Base-by-base conservation (phyloP, 2,888 invertebrate genomes). In the Scaptomyza caliginosa region DNA sequence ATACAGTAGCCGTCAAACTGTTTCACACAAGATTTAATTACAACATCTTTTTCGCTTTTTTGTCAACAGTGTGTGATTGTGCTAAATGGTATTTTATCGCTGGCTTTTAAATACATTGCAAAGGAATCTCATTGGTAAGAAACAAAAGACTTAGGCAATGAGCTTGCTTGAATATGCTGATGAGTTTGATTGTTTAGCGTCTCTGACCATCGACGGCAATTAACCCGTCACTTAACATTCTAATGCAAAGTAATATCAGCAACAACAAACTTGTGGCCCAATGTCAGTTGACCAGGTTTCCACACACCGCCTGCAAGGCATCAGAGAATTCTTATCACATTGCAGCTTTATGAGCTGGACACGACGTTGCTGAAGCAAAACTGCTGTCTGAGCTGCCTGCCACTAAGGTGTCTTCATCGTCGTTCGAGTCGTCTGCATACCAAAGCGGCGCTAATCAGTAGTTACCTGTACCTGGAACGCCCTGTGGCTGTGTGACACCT, bases 221-320 rank as follows among this genome's bases (percentile, higher is more conserved):
- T 82, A 82, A 65, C 69, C 80, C 83, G 80, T 79, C 83, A 86
- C 83, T 82, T 86, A 86, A 68, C 77, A 83, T 83, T 86, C 83
- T 83, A 83, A 82, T 73, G 75, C 65, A 56, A 57, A 17, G 23
- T 11, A 38, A 38, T 26, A 26, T 21, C 21, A 4, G 28, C 57
- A 23, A 49, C 17, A 48, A 50, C 58, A 30, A 13, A 21, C 46
- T 13, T 8, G 13, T 7, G 52, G 8, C 32, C 36, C 26, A 21
- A 16, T n/a, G 21, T 24, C 36, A 16, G 42, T 23, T 58, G 55
- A 28, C 30, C 59, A 59, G 30, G 30, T 43, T 58, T 16, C 42
- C 26, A 10, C 36, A 28, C n/a, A 2, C 21, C 28, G 19, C 19
- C 23, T 28, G 11, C 6, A 16, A 36, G 38, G 13, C 32, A 34